phyloP scores from a whole-genome alignment of 2,888 invertebrate species.

The Agriopis marginaria region DNA sequence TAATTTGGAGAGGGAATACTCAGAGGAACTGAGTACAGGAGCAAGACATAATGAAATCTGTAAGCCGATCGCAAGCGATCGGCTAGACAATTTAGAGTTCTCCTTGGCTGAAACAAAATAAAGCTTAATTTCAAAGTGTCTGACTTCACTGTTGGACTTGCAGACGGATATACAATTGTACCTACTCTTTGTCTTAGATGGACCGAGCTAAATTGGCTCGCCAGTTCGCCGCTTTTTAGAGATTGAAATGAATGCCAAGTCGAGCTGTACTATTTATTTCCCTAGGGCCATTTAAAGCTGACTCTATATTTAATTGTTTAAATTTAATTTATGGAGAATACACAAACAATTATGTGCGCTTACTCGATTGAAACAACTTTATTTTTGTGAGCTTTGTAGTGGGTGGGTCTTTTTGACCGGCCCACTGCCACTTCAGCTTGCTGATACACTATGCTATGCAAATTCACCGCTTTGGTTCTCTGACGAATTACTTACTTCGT shows the following conservation, averaged over 20 bases:
- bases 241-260: slow-evolving; percentile 9
- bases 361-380: not conserved
- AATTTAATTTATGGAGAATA: not conserved
- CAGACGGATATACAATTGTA: slow-evolving; percentile 12
- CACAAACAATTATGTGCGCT: not conserved
- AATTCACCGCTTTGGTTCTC: too few relatives aligned
- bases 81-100: slow-evolving; percentile 1
- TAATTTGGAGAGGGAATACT: not conserved
- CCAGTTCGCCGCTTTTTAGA: slow-evolving; percentile 5
- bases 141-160: slow-evolving; percentile 2
- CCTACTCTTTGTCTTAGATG: slow-evolving; percentile 9
- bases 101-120: not conserved
- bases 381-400: not conserved
- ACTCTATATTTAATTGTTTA: not conserved
- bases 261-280: slow-evolving; percentile 8
- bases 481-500: too few relatives aligned
- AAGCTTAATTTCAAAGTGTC: slow-evolving; percentile 11
- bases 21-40: not conserved
- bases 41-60: slow-evolving; percentile 1
- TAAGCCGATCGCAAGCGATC: not conserved
- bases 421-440: too few relatives aligned
- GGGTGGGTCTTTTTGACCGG: not conserved
- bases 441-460: too few relatives aligned
- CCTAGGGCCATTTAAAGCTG: not conserved
- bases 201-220: slow-evolving; percentile 10